These are phyloP conservation scores for Himalopsyche tibetana DNA, from an alignment of 2,888 invertebrate genomes.

Conservation along the genomic window DNA sequence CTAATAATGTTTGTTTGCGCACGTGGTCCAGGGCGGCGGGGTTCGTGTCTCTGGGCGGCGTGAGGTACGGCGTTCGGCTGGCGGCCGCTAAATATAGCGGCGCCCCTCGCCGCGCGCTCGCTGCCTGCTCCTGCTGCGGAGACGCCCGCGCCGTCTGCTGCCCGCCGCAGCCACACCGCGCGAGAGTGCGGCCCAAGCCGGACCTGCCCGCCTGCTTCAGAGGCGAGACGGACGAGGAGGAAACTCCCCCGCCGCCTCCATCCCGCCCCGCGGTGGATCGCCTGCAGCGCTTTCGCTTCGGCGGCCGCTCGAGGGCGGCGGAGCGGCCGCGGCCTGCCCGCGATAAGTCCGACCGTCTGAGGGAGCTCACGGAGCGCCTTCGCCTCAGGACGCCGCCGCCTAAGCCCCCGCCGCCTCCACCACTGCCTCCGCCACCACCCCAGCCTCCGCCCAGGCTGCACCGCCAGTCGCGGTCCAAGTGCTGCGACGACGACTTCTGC, in stretches of 20 bases:
- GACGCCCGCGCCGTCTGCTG: constrained; percentile 73
- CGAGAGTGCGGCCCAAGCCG: constrained; percentile 73
- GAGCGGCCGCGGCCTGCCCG: constrained; percentile 82
- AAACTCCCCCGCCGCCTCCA: constrained; percentile 69
- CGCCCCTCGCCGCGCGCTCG: constrained; percentile 74
- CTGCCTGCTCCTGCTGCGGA: constrained; percentile 70
- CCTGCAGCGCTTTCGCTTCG: constrained; percentile 87
- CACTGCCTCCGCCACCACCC: constrained; percentile 71
- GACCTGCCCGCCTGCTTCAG: constrained; percentile 77
- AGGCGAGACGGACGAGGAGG: constrained; percentile 73
- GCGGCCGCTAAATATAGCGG: constrained; percentile 76
- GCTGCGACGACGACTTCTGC: constrained; percentile 68
- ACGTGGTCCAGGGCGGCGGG: constrained; percentile 65
- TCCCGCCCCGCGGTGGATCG: constrained; percentile 87
- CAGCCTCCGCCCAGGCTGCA: constrained; percentile 70
- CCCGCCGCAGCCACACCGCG: constrained; percentile 76
- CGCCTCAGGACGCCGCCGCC: constrained; percentile 77
- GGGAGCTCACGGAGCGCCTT: constrained; percentile 87
- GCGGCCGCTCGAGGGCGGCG: constrained; percentile 77
- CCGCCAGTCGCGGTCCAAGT: constrained; percentile 57
- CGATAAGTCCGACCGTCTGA: constrained; percentile 78
- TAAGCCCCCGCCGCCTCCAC: constrained; percentile 71
- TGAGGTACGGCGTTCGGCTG: constrained; percentile 83
- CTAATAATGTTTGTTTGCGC: constrained; percentile 45
- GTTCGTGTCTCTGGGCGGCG: constrained; percentile 83